phyloP scores from a whole-genome alignment of 2,797 vertebrate genomes.

The Siniperca undulata region DNA sequence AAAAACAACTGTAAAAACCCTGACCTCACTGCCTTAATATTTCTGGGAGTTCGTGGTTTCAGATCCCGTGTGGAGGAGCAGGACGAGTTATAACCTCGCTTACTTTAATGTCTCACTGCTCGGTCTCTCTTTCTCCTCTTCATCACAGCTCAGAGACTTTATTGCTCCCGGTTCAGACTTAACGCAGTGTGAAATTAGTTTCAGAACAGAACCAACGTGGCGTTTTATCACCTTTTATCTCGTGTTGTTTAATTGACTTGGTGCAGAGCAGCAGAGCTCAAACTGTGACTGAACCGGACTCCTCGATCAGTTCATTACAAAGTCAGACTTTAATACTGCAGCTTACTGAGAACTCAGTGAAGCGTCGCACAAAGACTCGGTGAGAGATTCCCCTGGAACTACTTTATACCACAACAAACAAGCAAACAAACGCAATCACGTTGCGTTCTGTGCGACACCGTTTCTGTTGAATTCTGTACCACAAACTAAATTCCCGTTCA shows the following conservation, averaged over 20 bases:
- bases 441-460: background rate
- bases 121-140: background rate
- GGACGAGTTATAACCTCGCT: background rate
- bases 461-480: too few species aligned
- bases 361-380: too few species aligned
- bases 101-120: background rate
- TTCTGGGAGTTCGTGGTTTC: background rate
- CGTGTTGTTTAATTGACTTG: conserved; percentile 14
- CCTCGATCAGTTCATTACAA: background rate
- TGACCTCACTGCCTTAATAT: background rate
- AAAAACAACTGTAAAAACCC: background rate
- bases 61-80: background rate
- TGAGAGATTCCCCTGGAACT: too few species aligned
- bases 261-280: conserved; percentile 3
- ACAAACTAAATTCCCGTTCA: too few species aligned
- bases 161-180: conserved; percentile 29
- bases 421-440: too few species aligned
- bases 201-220: background rate
- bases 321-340: background rate
- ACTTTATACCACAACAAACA: too few species aligned
- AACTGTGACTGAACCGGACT: background rate
- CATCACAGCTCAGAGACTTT: conserved; percentile 29
- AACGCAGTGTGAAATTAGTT: conserved; percentile 53
- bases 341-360: background rate
- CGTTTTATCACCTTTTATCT: conserved; percentile 39